Conservation (phyloP, 2,797 vertebrate genomes). For the Chelon labrosus region DNA sequence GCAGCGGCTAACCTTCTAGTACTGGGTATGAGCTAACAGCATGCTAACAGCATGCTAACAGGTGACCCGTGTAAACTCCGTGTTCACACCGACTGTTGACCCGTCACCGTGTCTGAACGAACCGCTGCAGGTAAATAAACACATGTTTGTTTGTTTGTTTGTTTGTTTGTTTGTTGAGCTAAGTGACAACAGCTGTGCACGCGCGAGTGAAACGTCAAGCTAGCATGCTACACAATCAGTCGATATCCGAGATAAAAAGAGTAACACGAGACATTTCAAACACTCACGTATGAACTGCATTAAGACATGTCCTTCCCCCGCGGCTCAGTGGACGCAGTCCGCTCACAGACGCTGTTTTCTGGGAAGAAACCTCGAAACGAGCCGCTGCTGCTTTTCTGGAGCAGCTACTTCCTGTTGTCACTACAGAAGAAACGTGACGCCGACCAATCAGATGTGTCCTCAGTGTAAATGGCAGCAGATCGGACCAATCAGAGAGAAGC, state of each 20-base stretch:
- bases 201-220: constrained; percentile 26
- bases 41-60: no score
- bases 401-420: constrained; percentile 65
- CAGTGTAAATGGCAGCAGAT: background rate
- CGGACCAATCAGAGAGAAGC: constrained; percentile 9
- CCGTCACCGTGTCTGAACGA: no score
- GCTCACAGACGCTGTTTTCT: constrained; percentile 22
- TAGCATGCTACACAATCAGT: constrained; percentile 35
- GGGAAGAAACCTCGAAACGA: constrained; percentile 13
- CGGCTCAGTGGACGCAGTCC: background rate
- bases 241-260: background rate
- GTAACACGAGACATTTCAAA: background rate
- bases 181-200: background rate
- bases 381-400: background rate
- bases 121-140: no score
- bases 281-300: constrained; percentile 82
- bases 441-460: constrained; percentile 58
- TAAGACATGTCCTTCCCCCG: constrained; percentile 68
- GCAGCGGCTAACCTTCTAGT: no score
- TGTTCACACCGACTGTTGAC: no score
- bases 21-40: no score
- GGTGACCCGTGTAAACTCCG: no score
- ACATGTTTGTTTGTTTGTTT: no score
- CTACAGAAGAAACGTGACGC: constrained; percentile 13
- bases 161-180: constrained; percentile 11